Evolutionary conservation across 2,888 invertebrate genomes (phyloP).

Genomic region (Tineola bisselliella): DNA sequence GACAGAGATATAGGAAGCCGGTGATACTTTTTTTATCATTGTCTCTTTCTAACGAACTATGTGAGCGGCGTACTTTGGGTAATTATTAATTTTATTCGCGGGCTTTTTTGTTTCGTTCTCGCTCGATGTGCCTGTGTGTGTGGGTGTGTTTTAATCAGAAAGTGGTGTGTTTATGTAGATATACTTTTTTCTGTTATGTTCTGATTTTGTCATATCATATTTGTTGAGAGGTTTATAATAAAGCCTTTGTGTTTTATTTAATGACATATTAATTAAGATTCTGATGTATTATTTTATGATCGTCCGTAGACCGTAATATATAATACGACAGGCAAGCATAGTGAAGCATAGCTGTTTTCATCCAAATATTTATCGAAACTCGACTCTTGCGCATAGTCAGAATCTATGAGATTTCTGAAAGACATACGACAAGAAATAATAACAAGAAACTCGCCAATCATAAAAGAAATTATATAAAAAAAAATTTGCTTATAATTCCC

Average conservation of each 20-base stretch:
- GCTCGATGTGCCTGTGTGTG: constrained; percentile 14
- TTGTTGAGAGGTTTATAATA: not conserved
- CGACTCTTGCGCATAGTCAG: too few species aligned
- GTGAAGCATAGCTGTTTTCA: too few species aligned
- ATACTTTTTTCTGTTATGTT: not conserved
- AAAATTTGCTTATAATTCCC: too few species aligned
- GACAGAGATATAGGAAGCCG: constrained; percentile 24
- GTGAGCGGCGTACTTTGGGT: constrained; percentile 37
- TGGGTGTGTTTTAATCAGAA: constrained; percentile 4
- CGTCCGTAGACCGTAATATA: too few species aligned
- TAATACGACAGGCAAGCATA: too few species aligned
- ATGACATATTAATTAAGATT: too few species aligned
- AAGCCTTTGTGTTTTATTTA: not conserved
- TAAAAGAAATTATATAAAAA: too few species aligned
- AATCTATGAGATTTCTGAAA: too few species aligned
- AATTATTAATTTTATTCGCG: constrained; percentile 52
- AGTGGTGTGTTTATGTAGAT: not conserved
- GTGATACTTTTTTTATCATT: constrained; percentile 62
- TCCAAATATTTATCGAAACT: too few species aligned
- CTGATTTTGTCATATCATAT: constrained; percentile 8
- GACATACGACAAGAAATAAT: too few species aligned
- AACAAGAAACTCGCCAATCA: too few species aligned
- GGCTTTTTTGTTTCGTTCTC: constrained; percentile 18
- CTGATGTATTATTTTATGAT: too few species aligned
- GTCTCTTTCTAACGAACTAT: constrained; percentile 58